Percentiles rank a stretch among this genome's conserved stretches.
Evolutionary conservation across 2,113 vertebrate genomes (phyloP).

Genomic region (Numida meleagris): DNA sequence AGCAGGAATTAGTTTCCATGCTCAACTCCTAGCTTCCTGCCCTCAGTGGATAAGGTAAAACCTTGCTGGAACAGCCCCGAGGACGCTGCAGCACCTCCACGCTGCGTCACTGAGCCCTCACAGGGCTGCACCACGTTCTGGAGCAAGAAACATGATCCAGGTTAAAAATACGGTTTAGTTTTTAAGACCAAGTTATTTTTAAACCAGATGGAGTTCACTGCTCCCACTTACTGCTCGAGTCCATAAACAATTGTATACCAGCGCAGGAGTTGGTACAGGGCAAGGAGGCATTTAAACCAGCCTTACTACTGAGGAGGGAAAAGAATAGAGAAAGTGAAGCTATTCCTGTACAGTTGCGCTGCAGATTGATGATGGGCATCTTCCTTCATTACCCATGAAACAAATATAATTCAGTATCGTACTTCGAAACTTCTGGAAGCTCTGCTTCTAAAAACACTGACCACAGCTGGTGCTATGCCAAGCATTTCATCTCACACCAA

Average conservation of each 20-base stretch:
- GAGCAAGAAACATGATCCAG: conserved; percentile 49
- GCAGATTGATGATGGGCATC: not conserved
- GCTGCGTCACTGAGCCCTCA: not conserved
- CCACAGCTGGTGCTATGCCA: not conserved
- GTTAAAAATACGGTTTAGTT: conserved; percentile 71
- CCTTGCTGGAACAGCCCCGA: not conserved
- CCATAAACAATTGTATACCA: conserved; percentile 29
- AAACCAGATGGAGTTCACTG: conserved; percentile 40
- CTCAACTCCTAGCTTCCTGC: not conserved
- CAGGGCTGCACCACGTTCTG: conserved; percentile 4
- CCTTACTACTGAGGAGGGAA: not conserved
- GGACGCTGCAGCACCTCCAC: not conserved
- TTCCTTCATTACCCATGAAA: not conserved
- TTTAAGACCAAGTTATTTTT: conserved; percentile 63
- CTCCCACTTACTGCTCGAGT: not conserved
- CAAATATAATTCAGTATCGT: not conserved
- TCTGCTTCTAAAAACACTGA: not conserved
- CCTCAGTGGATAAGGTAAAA: not conserved
- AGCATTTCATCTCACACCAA: not conserved
- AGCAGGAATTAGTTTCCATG: not conserved
- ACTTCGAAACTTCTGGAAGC: not conserved
- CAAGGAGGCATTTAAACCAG: not conserved
- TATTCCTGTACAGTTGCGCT: not conserved
- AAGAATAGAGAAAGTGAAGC: not conserved
- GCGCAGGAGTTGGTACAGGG: not conserved